Conservation (phyloP, 2,888 invertebrate species). For the Hirtodrosophila cameraria region DNA sequence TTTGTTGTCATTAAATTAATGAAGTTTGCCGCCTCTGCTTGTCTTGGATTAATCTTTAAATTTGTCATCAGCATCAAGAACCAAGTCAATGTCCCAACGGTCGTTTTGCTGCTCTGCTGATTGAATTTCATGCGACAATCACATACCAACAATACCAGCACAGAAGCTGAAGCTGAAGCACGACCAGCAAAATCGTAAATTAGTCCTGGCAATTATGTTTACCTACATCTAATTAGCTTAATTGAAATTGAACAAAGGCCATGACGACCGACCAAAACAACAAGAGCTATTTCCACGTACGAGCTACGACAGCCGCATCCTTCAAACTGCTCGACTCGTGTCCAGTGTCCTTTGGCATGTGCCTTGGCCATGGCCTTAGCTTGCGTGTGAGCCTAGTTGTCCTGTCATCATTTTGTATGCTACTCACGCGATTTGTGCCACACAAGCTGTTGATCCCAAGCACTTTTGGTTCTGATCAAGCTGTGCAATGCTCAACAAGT, state of each 20-base stretch:
- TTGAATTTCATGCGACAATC: conserved; percentile 41
- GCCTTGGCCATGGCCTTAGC: neutral
- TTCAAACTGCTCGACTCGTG: neutral
- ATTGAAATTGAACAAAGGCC: conserved; percentile 73
- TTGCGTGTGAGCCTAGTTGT: neutral
- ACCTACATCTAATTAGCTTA: conserved; percentile 76
- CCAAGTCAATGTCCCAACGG: conserved; percentile 4
- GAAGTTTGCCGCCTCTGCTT: conserved; percentile 40
- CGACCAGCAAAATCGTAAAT: conserved; percentile 66
- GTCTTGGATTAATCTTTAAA: conserved; percentile 57
- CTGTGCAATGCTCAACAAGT: conserved; percentile 12
- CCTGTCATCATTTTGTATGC: conserved; percentile 38
- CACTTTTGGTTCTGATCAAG: conserved; percentile 11
- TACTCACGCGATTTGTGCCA: conserved; percentile 13
- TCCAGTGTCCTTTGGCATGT: conserved; percentile 9
- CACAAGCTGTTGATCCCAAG: conserved; percentile 29
- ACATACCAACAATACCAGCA: conserved; percentile 18
- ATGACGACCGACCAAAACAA: no score
- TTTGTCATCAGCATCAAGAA: conserved; percentile 44
- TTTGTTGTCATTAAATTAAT: conserved; percentile 71
- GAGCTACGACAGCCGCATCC: conserved; percentile 21
- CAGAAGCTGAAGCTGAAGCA: conserved; percentile 19
- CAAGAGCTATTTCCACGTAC: conserved; percentile 18
- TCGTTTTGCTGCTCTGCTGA: conserved; percentile 13
- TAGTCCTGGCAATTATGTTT: conserved; percentile 74